Conservation (phyloP, 2,113 vertebrate species). For the Tenrec ecaudatus region DNA sequence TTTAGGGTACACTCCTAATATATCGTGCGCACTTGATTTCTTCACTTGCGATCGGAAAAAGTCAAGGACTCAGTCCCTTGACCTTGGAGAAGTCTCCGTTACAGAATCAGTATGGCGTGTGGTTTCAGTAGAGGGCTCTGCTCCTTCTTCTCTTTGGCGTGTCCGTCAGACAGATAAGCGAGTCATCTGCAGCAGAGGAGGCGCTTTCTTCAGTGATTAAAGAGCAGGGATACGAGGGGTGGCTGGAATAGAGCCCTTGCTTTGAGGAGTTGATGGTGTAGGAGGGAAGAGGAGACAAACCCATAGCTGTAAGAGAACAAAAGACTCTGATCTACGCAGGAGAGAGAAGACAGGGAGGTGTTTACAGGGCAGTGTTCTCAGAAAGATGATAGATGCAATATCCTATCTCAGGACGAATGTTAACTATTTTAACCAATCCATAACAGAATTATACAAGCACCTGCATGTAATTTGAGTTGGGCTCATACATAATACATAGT, state of each 20-base stretch:
- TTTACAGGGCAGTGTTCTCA: not conserved
- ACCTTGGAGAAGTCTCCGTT: conserved; percentile 20
- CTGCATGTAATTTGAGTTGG: not conserved
- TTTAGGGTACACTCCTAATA: not conserved
- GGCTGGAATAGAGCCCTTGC: not conserved
- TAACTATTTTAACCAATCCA: not conserved
- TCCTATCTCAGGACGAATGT: not conserved
- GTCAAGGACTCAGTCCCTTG: conserved; percentile 1
- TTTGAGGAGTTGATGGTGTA: not conserved
- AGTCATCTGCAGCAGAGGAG: not conserved
- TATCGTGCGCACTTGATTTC: conserved; percentile 14
- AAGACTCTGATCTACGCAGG: not conserved
- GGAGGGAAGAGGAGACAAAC: not conserved
- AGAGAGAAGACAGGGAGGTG: not conserved
- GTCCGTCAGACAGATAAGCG: not conserved
- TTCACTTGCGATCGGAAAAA: not conserved
- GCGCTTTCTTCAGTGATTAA: not conserved
- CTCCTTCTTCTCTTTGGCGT: not conserved
- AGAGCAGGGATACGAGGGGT: not conserved
- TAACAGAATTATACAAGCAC: not conserved
- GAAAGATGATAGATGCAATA: not conserved
- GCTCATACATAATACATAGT: too few relatives aligned
- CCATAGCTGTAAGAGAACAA: not conserved
- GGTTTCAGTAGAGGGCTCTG: not conserved
- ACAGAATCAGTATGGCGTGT: not conserved